Evolutionary conservation across 1,140 invertebrate genomes (phyloP).

Genomic region (Rhagoletis pomonella): DNA sequence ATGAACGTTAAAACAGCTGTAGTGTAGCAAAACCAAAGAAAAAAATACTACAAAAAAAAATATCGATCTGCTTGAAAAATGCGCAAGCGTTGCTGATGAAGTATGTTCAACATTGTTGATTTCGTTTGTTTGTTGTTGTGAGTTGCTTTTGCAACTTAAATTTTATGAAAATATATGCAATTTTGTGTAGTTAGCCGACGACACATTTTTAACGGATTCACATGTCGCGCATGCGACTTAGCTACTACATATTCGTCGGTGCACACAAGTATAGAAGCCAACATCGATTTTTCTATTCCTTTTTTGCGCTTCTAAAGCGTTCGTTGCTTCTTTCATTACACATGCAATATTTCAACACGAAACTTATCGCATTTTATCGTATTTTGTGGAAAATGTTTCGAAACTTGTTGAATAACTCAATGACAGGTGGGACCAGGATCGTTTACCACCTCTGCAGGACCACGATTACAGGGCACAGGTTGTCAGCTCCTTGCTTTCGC

Average conservation of each 20-base stretch:
- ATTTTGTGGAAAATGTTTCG: too few species aligned
- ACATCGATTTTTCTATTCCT: too few species aligned
- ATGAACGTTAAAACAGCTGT: background rate
- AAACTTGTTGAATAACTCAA: too few species aligned
- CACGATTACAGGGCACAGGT: too few species aligned
- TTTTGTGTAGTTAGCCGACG: background rate
- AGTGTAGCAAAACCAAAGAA: background rate
- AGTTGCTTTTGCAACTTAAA: slow-evolving; percentile 37
- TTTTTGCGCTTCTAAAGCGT: too few species aligned
- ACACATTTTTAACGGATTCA: slow-evolving; percentile 49
- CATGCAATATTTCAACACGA: background rate
- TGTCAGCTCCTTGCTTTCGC: too few species aligned
- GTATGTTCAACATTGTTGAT: background rate
- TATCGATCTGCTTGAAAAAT: background rate
- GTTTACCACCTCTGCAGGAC: too few species aligned
- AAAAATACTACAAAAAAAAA: background rate
- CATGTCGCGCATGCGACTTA: slow-evolving; percentile 50
- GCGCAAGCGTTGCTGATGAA: background rate
- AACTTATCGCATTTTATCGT: too few species aligned
- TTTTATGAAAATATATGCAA: slow-evolving; percentile 52
- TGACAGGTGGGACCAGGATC: too few species aligned
- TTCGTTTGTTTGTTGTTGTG: background rate
- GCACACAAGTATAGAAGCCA: background rate
- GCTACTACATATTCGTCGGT: background rate
- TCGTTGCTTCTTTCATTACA: background rate